Evolutionary conservation across 2,888 invertebrate genomes (phyloP), one percentile per base, ranked within the genome.

Genomic region (Unio pictorum): DNA sequence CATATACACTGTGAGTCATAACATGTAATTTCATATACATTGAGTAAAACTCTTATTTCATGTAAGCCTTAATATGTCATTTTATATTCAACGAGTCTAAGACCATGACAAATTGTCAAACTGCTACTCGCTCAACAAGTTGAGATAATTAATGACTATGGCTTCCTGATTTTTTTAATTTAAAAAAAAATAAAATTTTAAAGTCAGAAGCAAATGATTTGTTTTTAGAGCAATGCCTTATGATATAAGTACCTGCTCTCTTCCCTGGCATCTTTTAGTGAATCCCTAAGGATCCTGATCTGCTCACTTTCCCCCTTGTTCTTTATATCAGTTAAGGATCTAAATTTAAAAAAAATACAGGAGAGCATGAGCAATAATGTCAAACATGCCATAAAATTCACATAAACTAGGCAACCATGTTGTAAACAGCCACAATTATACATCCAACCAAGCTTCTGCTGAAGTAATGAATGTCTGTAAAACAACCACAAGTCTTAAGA

Each of bases 281-380:
- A 68, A 34, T 82, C 73, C 58, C 72, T 72, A 56, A 83, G 71
- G 15, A 66, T 58, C n/a, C 66, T 66, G 18, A 83, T 67, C 57
- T 82, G 77, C 18, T 84, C 84, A 56, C 75, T 76, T 59, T 82
- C 84, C 28, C 78, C 71, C 60, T 73, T 66, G 7, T 74, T 67
- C 23, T 70, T 74, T 11, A 78, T 79, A 60, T 81, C 79, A 68
- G 79, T 77, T 26, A 84, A 65, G 30, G 75, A 79, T 57, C 84
- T 84, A 71, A 28, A 76, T 71, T 23, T 23, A 23, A 23, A 65
- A 17, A 58, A 18, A 26, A 18, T 63, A 45, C 18, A 23, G 23
- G 59, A 59, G 18, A 58, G 20, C 23, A 58, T 23, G 23, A 23
- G 5, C 2, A 58, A 4, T 23, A 58, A 20, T 58, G 20, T 23